Conservation (phyloP, 2,888 invertebrate species). For the Celastrina argiolus region DNA sequence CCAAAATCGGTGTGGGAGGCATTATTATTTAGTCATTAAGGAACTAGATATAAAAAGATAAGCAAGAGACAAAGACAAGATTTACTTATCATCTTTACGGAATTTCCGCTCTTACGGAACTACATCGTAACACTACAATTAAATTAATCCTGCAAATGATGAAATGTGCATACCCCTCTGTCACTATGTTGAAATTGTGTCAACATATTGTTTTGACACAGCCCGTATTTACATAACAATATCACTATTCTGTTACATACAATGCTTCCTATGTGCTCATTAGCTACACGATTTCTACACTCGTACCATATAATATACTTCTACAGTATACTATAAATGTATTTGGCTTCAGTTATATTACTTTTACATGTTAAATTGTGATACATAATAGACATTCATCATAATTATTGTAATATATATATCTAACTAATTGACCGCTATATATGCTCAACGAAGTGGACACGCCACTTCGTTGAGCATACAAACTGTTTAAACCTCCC, state of each 20-base stretch:
- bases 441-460: too few species aligned
- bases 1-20: too few species aligned
- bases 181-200: not conserved
- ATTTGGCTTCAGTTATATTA: too few species aligned
- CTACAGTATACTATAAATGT: not conserved
- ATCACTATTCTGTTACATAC: not conserved
- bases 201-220: slow-evolving; percentile 8
- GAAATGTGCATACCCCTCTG: not conserved
- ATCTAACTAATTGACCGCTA: too few species aligned
- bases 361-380: too few species aligned
- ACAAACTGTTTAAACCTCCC: too few species aligned
- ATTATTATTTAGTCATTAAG: not conserved
- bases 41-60: not conserved
- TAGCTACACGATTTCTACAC: not conserved
- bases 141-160: not conserved
- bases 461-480: too few species aligned
- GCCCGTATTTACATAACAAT: not conserved
- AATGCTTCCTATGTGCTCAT: not conserved
- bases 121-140: too few species aligned
- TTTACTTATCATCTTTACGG: not conserved
- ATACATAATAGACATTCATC: too few species aligned
- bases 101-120: not conserved
- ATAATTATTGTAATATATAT: too few species aligned
- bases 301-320: not conserved
- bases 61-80: not conserved